Evolutionary conservation across 2,113 vertebrate genomes (phyloP), one percentile per base, ranked within the genome.

Genomic region (Nesoenas mayeri): DNA sequence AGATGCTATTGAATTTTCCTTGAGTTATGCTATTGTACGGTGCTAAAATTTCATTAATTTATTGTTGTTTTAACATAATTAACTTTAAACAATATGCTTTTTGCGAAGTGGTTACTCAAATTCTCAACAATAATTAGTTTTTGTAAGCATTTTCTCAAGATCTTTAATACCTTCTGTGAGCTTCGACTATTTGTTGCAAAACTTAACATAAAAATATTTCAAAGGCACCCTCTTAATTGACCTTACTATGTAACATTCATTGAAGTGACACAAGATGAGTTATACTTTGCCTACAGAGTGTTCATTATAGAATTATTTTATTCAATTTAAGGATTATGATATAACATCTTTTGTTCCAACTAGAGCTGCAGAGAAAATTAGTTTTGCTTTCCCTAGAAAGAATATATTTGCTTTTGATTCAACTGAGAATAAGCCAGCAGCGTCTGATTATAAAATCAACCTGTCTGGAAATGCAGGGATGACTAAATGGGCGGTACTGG

Each of bases 21-120:
- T 31, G n/a, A 50, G 15, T 53, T 62, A 29, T 1, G 0, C 6
- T 10, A 29, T 12, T 54, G 47, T 18, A 8, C 7, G 62, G 4
- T 12, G 34, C 21, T 51, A 54, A 73, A 20, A 36, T 62, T 48
- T 74, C 28, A 38, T 85, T 79, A 10, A 5, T 24, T 42, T 32
- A 82, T 61, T 58, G 20, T 48, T 48, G 25, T 4, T 75, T 81
- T 51, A 84, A 79, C 56, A 67, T 9, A 16, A 53, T 28, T 70
- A 67, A 60, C n/a, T 75, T 61, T 24, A 82, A 81, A 66, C 6
- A 53, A 56, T 6, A 3, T 58, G 20, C 53, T 72, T 82, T 74
- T 44, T 78, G 31, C 14, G 10, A 82, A 44, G n/a, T 6, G 5
- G 16, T 24, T 85, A 48, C 20, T 74, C 44, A 58, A 53, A 74